Conservation (phyloP, 1,140 invertebrate genomes). For the Brachionus calyciflorus region DNA sequence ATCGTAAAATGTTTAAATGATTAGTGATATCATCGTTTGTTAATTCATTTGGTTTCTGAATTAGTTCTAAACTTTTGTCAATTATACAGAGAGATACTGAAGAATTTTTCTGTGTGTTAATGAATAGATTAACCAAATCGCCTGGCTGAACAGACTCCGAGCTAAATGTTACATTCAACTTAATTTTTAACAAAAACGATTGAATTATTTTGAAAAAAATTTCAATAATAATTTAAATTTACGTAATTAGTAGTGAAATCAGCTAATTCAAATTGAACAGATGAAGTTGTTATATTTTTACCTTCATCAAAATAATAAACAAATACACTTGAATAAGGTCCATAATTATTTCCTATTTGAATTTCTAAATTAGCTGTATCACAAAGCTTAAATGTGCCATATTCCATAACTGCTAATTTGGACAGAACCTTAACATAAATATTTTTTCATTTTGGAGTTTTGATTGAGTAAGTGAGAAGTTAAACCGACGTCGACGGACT, state of each 20-base stretch:
- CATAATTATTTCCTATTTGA: not conserved
- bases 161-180: slow-evolving; percentile 3
- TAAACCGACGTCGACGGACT: no score
- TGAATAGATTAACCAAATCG: not conserved
- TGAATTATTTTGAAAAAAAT: no score
- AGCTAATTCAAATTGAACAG: not conserved
- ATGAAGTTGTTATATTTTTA: not conserved
- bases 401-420: not conserved
- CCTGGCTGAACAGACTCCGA: not conserved
- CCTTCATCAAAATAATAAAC: not conserved
- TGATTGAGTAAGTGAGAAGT: no score
- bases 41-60: not conserved
- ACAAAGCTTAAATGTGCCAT: slow-evolving; percentile 2
- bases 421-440: not conserved
- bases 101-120: not conserved
- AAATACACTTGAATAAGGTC: not conserved
- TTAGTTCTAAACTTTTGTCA: slow-evolving; percentile 36
- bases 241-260: no score
- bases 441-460: no score
- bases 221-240: no score
- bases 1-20: not conserved
- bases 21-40: not conserved
- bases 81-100: slow-evolving; percentile 15
- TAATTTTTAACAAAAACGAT: not conserved
- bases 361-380: not conserved